Base-by-base conservation (phyloP, 2,888 invertebrate species). In the Leptopilina myrica region DNA sequence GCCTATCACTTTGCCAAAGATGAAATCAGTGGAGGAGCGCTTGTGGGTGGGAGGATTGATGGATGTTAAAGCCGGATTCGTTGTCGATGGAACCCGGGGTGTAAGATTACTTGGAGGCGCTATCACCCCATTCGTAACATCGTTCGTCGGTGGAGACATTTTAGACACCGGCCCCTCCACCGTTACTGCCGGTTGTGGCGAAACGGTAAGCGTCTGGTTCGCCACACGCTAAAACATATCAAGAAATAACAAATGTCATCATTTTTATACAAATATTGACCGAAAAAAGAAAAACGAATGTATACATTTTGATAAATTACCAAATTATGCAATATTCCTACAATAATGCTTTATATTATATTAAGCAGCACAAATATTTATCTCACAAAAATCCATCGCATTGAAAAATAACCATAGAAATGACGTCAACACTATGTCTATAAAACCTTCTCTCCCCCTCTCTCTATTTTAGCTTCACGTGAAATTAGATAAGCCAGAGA, bases 1-100 rank as follows among this genome's bases (percentile, higher is more conserved):
- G 84, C 99, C 99, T 87, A 99, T 96, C 83, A 97, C 94, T 93
- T 97, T 97, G 80, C 98, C 97, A 93, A 99, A 99, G 88, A 97
- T 96, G 92, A 97, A 99, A 93, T 99, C 98, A 90, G 96, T 95
- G 78, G 97, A 95, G 26, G 95, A 95, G 87, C 95, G 94, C 90
- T 96, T 97, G 80, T 89, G 91, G 76, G 94, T 92, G 69, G 94
- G 90, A 78, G 87, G 88, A 64, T 92, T 88, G 67, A 82, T 86
- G 84, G 84, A 85, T 76, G 90, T 91, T 53, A 93, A 90, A 77
- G 92, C 90, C 84, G 92, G 90, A 80, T 92, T 91, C 83, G 92
- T 88, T 81, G 93, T 91, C 76, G 92, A 90, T 49, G 92, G 92
- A 76, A 93, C 90, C 78, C 93, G 92, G 83, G 93, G 92, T 81